Percentiles rank a stretch among this genome's conserved stretches.
phyloP scores from a whole-genome alignment of 2,113 vertebrate species.

The Calypte anna region DNA sequence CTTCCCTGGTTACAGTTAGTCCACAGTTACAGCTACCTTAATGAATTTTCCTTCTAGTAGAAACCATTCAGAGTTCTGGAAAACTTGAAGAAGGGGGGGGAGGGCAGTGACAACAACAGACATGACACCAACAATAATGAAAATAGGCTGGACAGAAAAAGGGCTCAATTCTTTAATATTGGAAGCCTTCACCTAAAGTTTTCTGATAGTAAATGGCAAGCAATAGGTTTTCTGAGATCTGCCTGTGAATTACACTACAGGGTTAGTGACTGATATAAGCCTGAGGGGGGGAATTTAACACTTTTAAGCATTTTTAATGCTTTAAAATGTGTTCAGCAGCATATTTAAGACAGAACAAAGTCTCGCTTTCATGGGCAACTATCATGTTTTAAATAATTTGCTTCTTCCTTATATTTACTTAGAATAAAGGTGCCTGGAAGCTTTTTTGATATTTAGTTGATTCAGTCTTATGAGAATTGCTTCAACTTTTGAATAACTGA shows the following conservation, averaged over 20 bases:
- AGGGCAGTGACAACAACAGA: background rate
- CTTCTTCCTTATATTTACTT: background rate
- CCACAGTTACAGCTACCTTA: background rate
- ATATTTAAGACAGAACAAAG: conserved; percentile 9
- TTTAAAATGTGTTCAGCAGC: background rate
- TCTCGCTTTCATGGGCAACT: background rate
- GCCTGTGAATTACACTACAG: background rate
- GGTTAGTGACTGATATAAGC: background rate
- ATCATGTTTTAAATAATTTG: conserved; percentile 8
- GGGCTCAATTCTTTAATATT: background rate
- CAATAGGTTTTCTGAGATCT: background rate
- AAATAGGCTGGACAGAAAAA: background rate
- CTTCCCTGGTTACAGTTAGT: background rate
- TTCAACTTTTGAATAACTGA: conserved; percentile 3
- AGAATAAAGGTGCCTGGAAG: background rate
- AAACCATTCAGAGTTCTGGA: background rate
- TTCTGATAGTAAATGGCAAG: no score
- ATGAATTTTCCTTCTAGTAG: background rate
- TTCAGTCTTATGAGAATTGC: conserved; percentile 1
- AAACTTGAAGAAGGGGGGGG: background rate
- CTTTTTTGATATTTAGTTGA: background rate
- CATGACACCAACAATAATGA: background rate
- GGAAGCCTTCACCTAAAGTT: background rate
- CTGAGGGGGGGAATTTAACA: background rate
- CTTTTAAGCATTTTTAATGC: background rate